Conservation (phyloP, 1,140 invertebrate species). For the Papilio dardanus region DNA sequence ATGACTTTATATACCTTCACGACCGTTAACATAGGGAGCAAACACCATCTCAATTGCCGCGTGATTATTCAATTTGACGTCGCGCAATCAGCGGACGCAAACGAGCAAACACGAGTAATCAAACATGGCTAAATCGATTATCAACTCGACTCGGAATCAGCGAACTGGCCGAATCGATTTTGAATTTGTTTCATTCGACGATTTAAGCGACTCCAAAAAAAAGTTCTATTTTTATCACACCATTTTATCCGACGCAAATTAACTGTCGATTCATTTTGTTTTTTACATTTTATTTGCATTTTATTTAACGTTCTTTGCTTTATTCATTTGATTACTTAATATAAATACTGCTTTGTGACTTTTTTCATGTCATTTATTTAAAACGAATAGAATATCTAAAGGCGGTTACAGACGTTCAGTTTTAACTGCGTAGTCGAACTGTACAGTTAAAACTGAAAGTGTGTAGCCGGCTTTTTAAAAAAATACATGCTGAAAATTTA, state of each 20-base stretch:
- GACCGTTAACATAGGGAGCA: conserved; percentile 41
- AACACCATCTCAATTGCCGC: conserved; percentile 58
- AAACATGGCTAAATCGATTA: conserved; percentile 69
- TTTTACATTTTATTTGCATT: background rate
- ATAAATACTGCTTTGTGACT: too few relatives aligned
- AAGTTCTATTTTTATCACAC: background rate
- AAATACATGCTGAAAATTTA: too few relatives aligned
- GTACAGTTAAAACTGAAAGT: too few relatives aligned
- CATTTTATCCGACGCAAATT: background rate
- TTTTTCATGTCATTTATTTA: too few relatives aligned
- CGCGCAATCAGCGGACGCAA: conserved; percentile 72
- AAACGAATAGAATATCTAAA: too few relatives aligned
- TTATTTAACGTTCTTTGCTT: background rate
- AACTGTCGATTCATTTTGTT: conserved; percentile 12
- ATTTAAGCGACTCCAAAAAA: conserved; percentile 8
- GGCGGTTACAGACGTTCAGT: too few relatives aligned
- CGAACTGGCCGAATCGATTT: conserved; percentile 43
- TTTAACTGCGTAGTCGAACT: too few relatives aligned
- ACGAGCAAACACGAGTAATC: conserved; percentile 65
- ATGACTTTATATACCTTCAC: conserved; percentile 46
- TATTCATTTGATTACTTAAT: background rate
- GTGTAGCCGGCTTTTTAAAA: too few relatives aligned
- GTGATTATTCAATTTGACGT: conserved; percentile 73
- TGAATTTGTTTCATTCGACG: conserved; percentile 42
- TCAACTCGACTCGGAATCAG: conserved; percentile 50